Conservation (phyloP, 2,888 invertebrate species). For the Platycnemis pennipes region DNA sequence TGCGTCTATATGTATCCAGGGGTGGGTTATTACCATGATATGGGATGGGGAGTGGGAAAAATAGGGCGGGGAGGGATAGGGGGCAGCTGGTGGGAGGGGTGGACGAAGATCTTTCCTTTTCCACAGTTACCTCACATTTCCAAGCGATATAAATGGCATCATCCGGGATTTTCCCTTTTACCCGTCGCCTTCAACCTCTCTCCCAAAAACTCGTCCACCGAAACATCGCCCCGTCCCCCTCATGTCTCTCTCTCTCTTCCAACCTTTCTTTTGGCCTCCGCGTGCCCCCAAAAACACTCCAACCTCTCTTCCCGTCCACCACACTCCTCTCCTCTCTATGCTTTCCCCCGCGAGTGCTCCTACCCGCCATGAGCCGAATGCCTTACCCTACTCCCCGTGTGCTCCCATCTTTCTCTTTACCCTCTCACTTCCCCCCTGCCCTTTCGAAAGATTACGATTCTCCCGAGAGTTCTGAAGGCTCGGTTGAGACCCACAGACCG, state of each 20-base stretch:
- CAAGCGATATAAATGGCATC: not conserved
- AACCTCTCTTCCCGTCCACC: not conserved
- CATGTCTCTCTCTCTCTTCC: not conserved
- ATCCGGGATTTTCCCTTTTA: slow-evolving; percentile 10
- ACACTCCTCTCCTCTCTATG: not conserved
- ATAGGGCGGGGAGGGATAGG: not conserved
- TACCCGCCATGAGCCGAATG: not conserved
- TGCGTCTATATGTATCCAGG: not conserved
- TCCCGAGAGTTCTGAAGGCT: slow-evolving; percentile 41
- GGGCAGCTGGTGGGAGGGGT: not conserved
- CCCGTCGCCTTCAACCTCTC: not conserved
- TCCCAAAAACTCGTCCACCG: not conserved
- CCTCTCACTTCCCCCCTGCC: not conserved
- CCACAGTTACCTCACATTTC: not conserved
- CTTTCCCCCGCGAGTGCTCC: not conserved
- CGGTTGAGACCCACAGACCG: slow-evolving; percentile 32
- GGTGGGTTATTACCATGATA: not conserved
- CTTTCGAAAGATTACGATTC: slow-evolving; percentile 10
- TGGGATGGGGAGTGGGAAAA: not conserved
- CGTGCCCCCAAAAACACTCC: not conserved
- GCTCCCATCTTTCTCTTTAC: not conserved
- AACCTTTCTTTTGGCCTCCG: not conserved
- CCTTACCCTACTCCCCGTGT: not conserved
- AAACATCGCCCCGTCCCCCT: not conserved
- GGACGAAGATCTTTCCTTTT: not conserved